phyloP scores from a whole-genome alignment of 2,797 vertebrate genomes.

The Psittacula echo region DNA sequence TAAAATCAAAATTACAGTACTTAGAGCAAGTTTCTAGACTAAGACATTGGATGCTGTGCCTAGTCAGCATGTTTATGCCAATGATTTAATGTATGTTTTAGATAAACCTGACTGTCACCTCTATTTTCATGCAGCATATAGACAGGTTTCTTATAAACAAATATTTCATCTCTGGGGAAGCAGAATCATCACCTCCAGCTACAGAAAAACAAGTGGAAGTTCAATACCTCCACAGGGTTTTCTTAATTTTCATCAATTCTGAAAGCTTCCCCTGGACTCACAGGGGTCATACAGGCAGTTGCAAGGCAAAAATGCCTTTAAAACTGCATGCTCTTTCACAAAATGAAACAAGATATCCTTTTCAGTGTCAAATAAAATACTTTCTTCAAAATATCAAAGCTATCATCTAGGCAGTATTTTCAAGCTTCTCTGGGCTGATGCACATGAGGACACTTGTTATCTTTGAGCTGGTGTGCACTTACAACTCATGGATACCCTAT shows the following conservation, averaged over 20 bases:
- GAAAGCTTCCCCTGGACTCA: neutral
- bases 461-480: neutral
- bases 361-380: neutral
- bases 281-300: neutral
- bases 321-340: neutral
- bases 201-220: neutral
- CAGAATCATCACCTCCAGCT: neutral
- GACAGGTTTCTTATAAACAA: neutral
- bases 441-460: neutral
- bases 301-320: neutral
- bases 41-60: neutral
- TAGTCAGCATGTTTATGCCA: neutral
- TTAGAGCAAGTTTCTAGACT: neutral
- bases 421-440: neutral
- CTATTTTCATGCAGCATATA: neutral
- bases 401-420: neutral
- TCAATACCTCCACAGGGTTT: neutral
- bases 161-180: neutral
- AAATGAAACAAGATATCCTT: neutral
- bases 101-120: neutral
- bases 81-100: neutral
- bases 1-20: constrained; percentile 36
- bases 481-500: neutral
- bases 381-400: neutral
- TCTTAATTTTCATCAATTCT: neutral